These are phyloP conservation scores for Phaenicophaeus curvirostris DNA, from an alignment of 2,797 vertebrate genomes.

Conservation along the genomic window DNA sequence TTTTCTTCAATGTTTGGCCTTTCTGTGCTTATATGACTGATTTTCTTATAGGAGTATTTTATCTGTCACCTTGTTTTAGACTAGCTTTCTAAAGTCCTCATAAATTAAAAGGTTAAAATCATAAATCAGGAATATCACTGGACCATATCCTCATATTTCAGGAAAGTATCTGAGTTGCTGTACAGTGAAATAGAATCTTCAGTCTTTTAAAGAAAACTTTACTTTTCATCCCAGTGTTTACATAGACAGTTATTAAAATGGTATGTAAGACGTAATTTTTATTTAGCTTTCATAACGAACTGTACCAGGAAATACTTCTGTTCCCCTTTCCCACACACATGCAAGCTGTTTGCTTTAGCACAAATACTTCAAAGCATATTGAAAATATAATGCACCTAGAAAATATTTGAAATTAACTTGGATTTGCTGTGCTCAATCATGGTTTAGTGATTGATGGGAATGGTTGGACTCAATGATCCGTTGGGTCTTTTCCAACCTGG, in stretches of 20 bases:
- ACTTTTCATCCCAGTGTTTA: not conserved
- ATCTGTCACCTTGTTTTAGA: not conserved
- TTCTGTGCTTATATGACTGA: not conserved
- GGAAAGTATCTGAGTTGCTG: not conserved
- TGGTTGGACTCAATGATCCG: too few species aligned
- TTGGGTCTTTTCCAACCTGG: too few species aligned
- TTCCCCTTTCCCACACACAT: not conserved
- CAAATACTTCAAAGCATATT: not conserved
- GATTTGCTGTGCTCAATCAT: not conserved
- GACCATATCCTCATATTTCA: not conserved
- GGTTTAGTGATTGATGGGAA: too few species aligned
- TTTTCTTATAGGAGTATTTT: not conserved
- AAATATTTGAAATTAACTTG: not conserved
- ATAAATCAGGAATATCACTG: not conserved
- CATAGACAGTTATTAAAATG: not conserved
- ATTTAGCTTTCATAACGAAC: not conserved
- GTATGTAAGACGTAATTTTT: not conserved
- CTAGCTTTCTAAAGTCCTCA: not conserved
- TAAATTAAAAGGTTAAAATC: not conserved
- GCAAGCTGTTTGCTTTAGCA: not conserved
- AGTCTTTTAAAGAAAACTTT: not conserved
- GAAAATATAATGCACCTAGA: not conserved
- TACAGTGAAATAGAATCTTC: not conserved
- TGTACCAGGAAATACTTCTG: not conserved
- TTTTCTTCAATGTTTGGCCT: not conserved